phyloP scores from a whole-genome alignment of 2,113 vertebrate species.

The Cavia porcellus region DNA sequence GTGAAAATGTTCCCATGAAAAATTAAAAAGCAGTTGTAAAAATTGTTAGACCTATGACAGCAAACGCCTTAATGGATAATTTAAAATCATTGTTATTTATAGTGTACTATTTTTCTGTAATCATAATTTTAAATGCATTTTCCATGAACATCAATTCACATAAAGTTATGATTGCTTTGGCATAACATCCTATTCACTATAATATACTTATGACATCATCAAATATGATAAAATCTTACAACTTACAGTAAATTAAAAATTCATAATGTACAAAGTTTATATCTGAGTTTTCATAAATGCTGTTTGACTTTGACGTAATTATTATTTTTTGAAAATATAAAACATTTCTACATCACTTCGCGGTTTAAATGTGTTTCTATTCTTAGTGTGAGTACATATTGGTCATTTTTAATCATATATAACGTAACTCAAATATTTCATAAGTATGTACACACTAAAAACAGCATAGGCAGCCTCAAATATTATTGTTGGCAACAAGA shows the following conservation, averaged over 20 bases:
- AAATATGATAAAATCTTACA: constrained; percentile 52
- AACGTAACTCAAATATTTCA: not conserved
- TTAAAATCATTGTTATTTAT: constrained; percentile 57
- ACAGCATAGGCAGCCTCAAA: not conserved
- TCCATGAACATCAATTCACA: not conserved
- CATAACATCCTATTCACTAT: not conserved
- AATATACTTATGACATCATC: constrained; percentile 32
- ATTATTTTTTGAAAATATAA: constrained; percentile 2
- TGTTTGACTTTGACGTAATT: constrained; percentile 30
- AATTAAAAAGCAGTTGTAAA: constrained; percentile 10
- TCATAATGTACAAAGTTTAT: constrained; percentile 28
- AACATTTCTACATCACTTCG: not conserved
- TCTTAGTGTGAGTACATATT: not conserved
- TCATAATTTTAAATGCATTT: constrained; percentile 21
- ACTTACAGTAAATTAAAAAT: constrained; percentile 45
- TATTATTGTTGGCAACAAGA: constrained; percentile 3
- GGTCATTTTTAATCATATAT: not conserved
- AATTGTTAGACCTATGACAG: not conserved
- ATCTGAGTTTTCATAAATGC: constrained; percentile 6
- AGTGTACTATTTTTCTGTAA: constrained; percentile 17
- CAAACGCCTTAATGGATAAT: constrained; percentile 37
- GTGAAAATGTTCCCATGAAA: constrained; percentile 48
- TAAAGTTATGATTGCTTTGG: constrained; percentile 56
- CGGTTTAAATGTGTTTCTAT: not conserved
- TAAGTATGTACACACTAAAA: not conserved